phyloP scores from a whole-genome alignment of 2,888 invertebrate species.

The Sisyra nigra region DNA sequence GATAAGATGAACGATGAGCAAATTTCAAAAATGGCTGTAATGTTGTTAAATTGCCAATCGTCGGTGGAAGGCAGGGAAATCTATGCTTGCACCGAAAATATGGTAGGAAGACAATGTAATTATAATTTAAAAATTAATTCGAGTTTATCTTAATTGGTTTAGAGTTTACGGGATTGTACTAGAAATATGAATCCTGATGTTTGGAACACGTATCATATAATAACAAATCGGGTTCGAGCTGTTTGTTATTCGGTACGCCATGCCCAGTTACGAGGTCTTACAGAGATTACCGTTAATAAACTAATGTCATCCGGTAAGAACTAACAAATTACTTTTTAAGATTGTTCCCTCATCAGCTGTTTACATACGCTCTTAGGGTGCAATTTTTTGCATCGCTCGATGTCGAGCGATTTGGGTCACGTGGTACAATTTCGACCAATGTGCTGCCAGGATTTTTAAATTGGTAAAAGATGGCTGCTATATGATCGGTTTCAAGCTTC shows the following conservation, averaged over 20 bases:
- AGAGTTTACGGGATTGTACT: constrained; percentile 44
- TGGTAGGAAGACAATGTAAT: constrained; percentile 31
- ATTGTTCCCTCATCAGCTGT: too few relatives aligned
- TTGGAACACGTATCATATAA: constrained; percentile 53
- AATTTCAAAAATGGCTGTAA: constrained; percentile 46
- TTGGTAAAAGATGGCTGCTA: too few relatives aligned
- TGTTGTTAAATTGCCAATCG: constrained; percentile 50
- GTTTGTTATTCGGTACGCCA: constrained; percentile 47
- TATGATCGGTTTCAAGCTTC: too few relatives aligned
- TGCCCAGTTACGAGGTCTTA: constrained; percentile 43
- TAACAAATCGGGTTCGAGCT: constrained; percentile 48
- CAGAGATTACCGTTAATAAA: constrained; percentile 46
- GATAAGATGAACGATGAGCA: constrained; percentile 44
- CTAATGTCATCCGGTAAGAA: constrained; percentile 30
- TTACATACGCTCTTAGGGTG: too few relatives aligned
- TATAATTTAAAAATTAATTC: too few relatives aligned
- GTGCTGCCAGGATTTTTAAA: too few relatives aligned
- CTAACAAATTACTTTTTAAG: too few relatives aligned
- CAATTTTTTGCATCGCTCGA: too few relatives aligned
- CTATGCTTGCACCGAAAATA: constrained; percentile 40
- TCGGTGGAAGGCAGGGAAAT: constrained; percentile 39
- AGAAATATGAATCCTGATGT: constrained; percentile 44
- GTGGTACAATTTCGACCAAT: too few relatives aligned
- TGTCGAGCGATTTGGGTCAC: too few relatives aligned
- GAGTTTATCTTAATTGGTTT: not conserved